Evolutionary conservation across 2,888 invertebrate species (phyloP), one percentile per base, ranked within the genome.

Genomic region (Portevinia maculata): DNA sequence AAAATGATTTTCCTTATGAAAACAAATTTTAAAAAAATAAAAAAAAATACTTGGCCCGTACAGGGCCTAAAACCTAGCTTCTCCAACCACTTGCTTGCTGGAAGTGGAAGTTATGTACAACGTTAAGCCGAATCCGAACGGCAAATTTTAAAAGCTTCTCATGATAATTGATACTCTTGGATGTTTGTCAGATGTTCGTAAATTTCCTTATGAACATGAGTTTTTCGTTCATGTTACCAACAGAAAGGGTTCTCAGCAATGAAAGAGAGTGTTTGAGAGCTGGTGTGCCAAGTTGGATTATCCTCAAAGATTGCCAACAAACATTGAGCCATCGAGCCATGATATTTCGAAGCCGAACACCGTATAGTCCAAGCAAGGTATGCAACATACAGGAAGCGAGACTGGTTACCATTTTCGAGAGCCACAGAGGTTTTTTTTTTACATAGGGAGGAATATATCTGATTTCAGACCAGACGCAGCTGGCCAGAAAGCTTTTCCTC

Each of bases 221-320:
- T 86, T 89, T 84, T 0, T 85, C 86, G 17, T 79, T 86, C 90
- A 91, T 83, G 24, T 87, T 15, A 93, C n/a, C n/a, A n/a, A n/a
- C n/a, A n/a, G n/a, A n/a, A n/a, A n/a, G n/a, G n/a, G n/a, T n/a
- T n/a, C n/a, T 86, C 9, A 93, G 86, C 41, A 89, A 91, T 55
- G 91, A 91, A 52, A 92, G 91, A 17, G 90, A 87, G 85, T 92
- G 92, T 37, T 86, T 86, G 11, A 94, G n/a, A n/a, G n/a, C n/a
- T 90, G 85, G 92, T 91, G 32, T 90, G 89, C 88, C 93, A 91
- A 0, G 93, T 88, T 0, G 92, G 90, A 89, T 95, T 95, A 84
- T 95, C 94, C 90, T 96, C 96, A 0, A 94, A 92, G 41, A 95
- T 92, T 4, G 95, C 94, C 86, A 94, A 92, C 7, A 95, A 89